Conservation (phyloP, 2,113 vertebrate genomes). For the Dryoscopus gambensis region DNA sequence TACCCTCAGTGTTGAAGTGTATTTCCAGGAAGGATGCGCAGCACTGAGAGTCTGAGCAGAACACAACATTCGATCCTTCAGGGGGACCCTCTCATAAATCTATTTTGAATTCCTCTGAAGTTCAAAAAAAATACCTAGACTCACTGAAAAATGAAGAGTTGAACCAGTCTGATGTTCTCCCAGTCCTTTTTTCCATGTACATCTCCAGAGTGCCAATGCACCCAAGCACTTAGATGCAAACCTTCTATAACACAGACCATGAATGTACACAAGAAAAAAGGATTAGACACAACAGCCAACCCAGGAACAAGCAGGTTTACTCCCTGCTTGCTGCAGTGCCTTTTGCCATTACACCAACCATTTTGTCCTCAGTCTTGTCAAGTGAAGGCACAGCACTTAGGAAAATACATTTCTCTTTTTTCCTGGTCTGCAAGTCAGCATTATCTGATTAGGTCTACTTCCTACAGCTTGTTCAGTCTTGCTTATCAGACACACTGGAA, state of each 20-base stretch:
- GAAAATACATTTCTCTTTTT: slow-evolving; percentile 46
- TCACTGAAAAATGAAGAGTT: neutral
- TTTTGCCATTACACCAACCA: neutral
- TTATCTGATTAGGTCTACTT: slow-evolving; percentile 53
- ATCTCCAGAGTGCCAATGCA: neutral
- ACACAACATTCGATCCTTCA: neutral
- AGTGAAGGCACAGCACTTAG: neutral
- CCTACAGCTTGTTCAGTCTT: slow-evolving; percentile 32
- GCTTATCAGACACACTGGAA: slow-evolving; percentile 60
- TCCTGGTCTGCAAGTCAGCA: slow-evolving; percentile 49
- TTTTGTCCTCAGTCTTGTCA: neutral
- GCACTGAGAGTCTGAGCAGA: neutral
- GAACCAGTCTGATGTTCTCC: neutral
- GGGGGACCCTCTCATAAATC: neutral
- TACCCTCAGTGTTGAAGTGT: neutral
- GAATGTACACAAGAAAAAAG: neutral
- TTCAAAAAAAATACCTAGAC: neutral
- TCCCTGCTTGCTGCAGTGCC: neutral
- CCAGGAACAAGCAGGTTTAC: neutral
- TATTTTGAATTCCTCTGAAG: neutral
- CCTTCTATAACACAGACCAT: neutral
- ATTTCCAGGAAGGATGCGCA: neutral
- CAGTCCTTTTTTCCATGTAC: neutral
- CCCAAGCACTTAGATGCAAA: neutral
- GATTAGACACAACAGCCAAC: neutral